These are phyloP conservation scores for Oreotrochilus melanogaster DNA, from an alignment of 2,113 vertebrate species.

Conservation along the genomic window DNA sequence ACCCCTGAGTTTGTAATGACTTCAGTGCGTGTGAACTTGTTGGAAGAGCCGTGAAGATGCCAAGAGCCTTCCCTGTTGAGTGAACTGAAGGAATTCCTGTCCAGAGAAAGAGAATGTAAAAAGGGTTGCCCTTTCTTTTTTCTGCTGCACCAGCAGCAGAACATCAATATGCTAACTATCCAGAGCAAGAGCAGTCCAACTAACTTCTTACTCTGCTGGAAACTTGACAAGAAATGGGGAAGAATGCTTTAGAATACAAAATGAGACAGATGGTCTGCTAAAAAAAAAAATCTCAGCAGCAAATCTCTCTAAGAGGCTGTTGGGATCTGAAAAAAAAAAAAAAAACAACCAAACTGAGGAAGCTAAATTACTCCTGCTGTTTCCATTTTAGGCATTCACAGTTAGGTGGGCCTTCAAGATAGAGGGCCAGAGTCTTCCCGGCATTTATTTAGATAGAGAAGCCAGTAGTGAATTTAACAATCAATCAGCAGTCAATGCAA, in stretches of 20 bases:
- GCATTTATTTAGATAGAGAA: not conserved
- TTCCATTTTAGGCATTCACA: not conserved
- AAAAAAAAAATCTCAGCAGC: not conserved
- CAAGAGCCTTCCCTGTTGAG: not conserved
- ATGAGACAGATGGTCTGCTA: constrained; percentile 5
- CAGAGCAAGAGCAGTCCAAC: not conserved
- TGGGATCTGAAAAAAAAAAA: not conserved
- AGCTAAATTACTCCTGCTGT: constrained; percentile 2
- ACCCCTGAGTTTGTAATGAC: not conserved
- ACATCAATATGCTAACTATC: not conserved
- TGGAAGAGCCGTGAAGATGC: not conserved
- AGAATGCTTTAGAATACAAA: constrained; percentile 36
- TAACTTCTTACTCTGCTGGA: constrained; percentile 28
- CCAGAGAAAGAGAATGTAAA: not conserved
- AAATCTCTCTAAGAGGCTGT: not conserved
- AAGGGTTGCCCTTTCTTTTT: not conserved
- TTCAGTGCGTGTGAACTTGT: not conserved
- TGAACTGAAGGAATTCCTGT: not conserved
- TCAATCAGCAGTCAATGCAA: not conserved
- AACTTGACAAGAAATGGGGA: not conserved
- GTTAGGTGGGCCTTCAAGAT: not conserved
- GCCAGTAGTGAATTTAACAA: not conserved
- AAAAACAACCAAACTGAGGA: not conserved
- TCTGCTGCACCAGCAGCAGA: not conserved
- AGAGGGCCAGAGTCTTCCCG: not conserved